These are phyloP conservation scores for Dasyurus viverrinus DNA, from an alignment of 2,113 vertebrate genomes.

Conservation along the genomic window DNA sequence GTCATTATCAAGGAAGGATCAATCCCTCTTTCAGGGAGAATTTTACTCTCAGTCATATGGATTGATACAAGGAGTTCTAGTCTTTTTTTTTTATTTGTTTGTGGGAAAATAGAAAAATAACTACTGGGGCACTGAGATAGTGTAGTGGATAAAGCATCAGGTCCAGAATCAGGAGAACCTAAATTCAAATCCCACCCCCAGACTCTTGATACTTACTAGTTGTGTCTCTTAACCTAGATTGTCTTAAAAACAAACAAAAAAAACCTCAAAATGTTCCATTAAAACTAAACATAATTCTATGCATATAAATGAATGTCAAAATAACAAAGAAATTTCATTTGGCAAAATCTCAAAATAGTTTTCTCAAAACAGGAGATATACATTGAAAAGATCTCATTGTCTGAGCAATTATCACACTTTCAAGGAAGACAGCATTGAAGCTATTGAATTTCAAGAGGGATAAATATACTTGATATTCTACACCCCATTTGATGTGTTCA, in stretches of 20 bases:
- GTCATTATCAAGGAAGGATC: conserved; percentile 18
- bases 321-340: conserved; percentile 11
- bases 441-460: background rate
- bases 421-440: background rate
- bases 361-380: background rate
- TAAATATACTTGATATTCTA: background rate
- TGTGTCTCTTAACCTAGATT: too few relatives aligned
- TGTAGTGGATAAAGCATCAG: too few relatives aligned
- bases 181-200: too few relatives aligned
- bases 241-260: too few relatives aligned
- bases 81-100: conserved; percentile 23
- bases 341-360: conserved; percentile 16
- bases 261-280: background rate
- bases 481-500: background rate
- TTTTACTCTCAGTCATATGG: conserved; percentile 47
- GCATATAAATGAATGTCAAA: conserved; percentile 33
- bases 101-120: conserved; percentile 21
- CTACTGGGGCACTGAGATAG: background rate
- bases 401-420: background rate
- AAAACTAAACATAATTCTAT: background rate
- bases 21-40: conserved; percentile 34
- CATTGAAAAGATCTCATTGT: conserved; percentile 8
- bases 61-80: conserved; percentile 35
- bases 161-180: too few relatives aligned
- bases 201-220: too few relatives aligned